Evolutionary conservation across 2,888 invertebrate genomes (phyloP).

Genomic region (Thysanoteuthis rhombus): DNA sequence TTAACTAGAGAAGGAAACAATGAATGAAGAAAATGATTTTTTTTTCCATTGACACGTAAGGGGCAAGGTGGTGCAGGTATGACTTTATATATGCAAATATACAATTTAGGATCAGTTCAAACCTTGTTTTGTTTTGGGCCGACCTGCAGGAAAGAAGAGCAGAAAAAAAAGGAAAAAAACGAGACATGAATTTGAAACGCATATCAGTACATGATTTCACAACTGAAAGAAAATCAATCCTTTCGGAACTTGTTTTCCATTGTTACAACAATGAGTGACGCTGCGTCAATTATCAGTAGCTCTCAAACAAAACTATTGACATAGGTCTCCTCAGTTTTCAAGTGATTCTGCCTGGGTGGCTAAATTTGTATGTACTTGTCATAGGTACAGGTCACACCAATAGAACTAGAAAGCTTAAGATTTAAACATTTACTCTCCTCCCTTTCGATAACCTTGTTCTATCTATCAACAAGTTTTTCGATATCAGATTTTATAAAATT

Average conservation of each 20-base stretch:
- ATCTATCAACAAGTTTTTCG: too few relatives aligned
- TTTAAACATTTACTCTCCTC: too few relatives aligned
- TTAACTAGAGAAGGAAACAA: not conserved
- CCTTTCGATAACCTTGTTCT: too few relatives aligned
- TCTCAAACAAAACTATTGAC: too few relatives aligned
- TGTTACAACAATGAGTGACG: too few relatives aligned
- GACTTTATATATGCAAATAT: not conserved
- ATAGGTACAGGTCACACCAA: too few relatives aligned
- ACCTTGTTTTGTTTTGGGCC: not conserved
- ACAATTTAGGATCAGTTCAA: slow-evolving; percentile 12
- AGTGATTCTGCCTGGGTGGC: too few relatives aligned
- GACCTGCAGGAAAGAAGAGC: not conserved
- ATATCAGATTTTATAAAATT: too few relatives aligned
- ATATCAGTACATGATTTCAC: not conserved
- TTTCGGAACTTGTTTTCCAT: not conserved
- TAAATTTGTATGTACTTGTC: too few relatives aligned
- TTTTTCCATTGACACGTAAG: not conserved
- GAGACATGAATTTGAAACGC: not conserved
- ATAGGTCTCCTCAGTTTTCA: too few relatives aligned
- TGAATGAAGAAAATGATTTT: not conserved
- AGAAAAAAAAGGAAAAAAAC: not conserved
- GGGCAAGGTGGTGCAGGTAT: not conserved
- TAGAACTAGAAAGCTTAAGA: too few relatives aligned
- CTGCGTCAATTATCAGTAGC: too few relatives aligned
- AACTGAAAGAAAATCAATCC: not conserved